These are phyloP conservation scores for Hepsetus odoe DNA, from an alignment of 2,113 vertebrate genomes.

Conservation along the genomic window DNA sequence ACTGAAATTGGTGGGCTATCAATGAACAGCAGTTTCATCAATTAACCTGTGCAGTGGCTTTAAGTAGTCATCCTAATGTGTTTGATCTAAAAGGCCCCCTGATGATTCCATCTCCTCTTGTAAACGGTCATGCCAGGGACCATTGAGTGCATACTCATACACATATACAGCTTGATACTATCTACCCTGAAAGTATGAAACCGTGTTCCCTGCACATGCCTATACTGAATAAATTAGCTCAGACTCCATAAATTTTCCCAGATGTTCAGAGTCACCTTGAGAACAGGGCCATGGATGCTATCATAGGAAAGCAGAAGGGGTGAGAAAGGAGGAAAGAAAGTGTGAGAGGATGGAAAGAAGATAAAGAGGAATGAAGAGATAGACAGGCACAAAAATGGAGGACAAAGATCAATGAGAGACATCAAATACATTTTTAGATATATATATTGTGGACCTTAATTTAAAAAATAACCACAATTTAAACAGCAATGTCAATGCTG, in stretches of 20 bases:
- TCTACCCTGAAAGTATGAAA: constrained; percentile 25
- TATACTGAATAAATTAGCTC: constrained; percentile 63
- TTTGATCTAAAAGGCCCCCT: constrained; percentile 52
- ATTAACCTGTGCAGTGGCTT: constrained; percentile 45
- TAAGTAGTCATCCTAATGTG: constrained; percentile 41
- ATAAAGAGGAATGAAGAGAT: neutral
- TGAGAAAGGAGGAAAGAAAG: neutral
- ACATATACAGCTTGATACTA: constrained; percentile 7
- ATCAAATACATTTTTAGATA: too few relatives aligned
- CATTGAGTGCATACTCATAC: constrained; percentile 23
- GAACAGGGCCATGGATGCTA: constrained; percentile 21
- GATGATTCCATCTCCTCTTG: constrained; percentile 41
- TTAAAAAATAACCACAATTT: too few relatives aligned
- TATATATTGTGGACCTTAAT: too few relatives aligned
- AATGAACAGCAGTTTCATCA: constrained; percentile 57
- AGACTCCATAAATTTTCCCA: constrained; percentile 67
- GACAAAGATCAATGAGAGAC: neutral
- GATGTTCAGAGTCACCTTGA: constrained; percentile 69
- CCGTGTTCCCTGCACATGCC: constrained; percentile 53
- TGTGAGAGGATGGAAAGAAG: constrained; percentile 1
- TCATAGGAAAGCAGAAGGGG: constrained; percentile 3
- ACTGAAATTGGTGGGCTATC: constrained; percentile 44
- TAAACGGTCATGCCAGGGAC: constrained; percentile 35
- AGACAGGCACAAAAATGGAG: neutral
- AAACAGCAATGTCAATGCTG: too few relatives aligned